A percentile compares a stretch with the other conserved stretches of the same genome.
phyloP scores from a whole-genome alignment of 1,140 invertebrate genomes.

The Polypedilum vanderplanki region DNA sequence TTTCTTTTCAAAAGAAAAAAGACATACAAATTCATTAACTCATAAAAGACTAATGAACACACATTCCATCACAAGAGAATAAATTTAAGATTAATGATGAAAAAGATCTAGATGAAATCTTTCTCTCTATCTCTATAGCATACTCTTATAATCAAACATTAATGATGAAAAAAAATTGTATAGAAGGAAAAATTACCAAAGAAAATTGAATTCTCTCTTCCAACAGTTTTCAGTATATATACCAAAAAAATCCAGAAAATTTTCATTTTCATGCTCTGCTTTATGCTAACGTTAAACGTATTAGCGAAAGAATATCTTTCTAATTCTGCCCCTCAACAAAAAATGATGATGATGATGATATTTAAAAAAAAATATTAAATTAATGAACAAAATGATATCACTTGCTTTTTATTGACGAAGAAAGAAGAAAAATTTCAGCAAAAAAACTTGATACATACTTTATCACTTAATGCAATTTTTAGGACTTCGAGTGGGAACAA shows the following conservation, averaged over 20 bases:
- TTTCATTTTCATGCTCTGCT: background rate
- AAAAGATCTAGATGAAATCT: constrained; percentile 6
- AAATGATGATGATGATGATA: too few relatives aligned
- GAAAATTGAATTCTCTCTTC: background rate
- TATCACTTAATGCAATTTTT: constrained; percentile 19
- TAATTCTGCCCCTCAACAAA: too few relatives aligned
- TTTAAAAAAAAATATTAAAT: too few relatives aligned
- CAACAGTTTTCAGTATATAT: background rate
- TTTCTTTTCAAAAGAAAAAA: too few relatives aligned
- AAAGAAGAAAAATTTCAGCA: background rate
- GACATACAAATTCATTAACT: too few relatives aligned
- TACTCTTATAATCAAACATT: background rate
- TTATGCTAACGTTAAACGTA: background rate
- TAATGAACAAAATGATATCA: background rate
- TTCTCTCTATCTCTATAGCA: background rate
- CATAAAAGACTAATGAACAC: background rate
- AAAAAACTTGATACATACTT: background rate
- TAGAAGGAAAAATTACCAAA: constrained; percentile 1
- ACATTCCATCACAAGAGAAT: background rate
- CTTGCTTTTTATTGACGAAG: constrained; percentile 5
- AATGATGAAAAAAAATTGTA: background rate
- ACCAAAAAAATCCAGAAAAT: background rate
- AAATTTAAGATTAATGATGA: background rate
- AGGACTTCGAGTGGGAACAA: background rate
- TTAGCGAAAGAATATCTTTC: background rate